Base-by-base conservation (phyloP, 2,113 vertebrate species). In the Lophius piscatorius region DNA sequence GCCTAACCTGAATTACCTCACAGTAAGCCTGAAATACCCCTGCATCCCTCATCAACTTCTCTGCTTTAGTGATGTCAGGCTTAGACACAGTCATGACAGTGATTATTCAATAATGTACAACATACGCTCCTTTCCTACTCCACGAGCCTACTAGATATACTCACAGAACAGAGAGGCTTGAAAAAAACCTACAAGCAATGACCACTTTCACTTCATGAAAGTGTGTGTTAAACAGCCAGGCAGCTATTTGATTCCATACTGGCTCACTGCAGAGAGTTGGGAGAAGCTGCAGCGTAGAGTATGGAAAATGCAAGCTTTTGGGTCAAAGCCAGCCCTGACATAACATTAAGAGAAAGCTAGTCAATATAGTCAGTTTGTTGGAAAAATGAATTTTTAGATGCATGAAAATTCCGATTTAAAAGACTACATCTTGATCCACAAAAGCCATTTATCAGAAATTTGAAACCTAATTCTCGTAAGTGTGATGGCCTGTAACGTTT, bases 171-270 rank as follows among this genome's bases (percentile, higher is more conserved):
- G 34, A 39, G 40, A 47, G 56, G 63, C 76, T 70, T 85, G 83
- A 75, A 75, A 74, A 75, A 77, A 78, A 77, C 41, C 51, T 26
- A 36, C 52, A 36, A 48, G 61, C 63, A 16, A 70, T 35, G 39
- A 64, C 38, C 74, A 81, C 73, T 82, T 85, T 80, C 76, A 84
- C n/a, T n/a, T 84, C 71, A 80, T 49, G 59, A 69, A 84, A 84
- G 81, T 89, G 81, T 81, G 68, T 74, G 56, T 41, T 70, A 74
- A 77, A 68, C 70, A 70, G 64, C 11, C 29, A 57, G 18, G 28
- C 36, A 23, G 59, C 58, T 71, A 46, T 69, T 78, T 73, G 73
- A 80, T 85, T 73, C 62, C 4, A 16, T 7, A 22, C 21, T 2
- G 13, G 49, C 59, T 72, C 16, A 0, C 5, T 4, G 39, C 29